phyloP scores from a whole-genome alignment of 2,888 invertebrate species.

The Clitarchus hookeri region DNA sequence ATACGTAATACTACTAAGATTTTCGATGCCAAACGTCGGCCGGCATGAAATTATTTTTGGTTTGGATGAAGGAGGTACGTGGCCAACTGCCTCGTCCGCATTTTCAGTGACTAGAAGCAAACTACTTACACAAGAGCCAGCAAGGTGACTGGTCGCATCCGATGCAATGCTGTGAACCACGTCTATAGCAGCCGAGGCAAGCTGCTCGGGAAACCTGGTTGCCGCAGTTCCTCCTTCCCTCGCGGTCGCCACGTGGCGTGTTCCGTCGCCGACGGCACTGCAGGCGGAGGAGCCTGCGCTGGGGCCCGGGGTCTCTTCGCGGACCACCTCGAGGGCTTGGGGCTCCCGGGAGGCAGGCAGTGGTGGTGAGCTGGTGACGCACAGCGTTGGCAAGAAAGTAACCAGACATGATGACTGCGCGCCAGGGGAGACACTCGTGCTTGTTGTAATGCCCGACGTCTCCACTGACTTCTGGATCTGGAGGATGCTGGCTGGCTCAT shows the following conservation, averaged over 20 bases:
- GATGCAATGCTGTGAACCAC: not conserved
- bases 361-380: not conserved
- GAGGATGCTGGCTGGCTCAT: slow-evolving; percentile 52
- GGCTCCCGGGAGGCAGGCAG: not conserved
- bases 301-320: slow-evolving; percentile 33
- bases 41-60: not conserved
- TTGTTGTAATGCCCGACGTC: not conserved
- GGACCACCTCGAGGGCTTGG: slow-evolving; percentile 36
- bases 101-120: slow-evolving; percentile 30
- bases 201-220: not conserved
- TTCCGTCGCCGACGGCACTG: not conserved
- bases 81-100: not conserved
- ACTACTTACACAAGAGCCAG: not conserved
- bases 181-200: not conserved
- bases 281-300: not conserved
- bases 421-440: not conserved
- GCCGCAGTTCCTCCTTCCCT: not conserved
- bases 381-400: not conserved
- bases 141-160: not conserved
- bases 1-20: not conserved
- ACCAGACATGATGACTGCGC: not conserved
- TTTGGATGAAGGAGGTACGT: not conserved
- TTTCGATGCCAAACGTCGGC: not conserved
- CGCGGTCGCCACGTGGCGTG: not conserved
- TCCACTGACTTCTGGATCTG: slow-evolving; percentile 32